A percentile compares a stretch with the other conserved stretches of the same genome.
Conservation (phyloP, 2,797 vertebrate genomes). For the Sorex maritimensis region DNA sequence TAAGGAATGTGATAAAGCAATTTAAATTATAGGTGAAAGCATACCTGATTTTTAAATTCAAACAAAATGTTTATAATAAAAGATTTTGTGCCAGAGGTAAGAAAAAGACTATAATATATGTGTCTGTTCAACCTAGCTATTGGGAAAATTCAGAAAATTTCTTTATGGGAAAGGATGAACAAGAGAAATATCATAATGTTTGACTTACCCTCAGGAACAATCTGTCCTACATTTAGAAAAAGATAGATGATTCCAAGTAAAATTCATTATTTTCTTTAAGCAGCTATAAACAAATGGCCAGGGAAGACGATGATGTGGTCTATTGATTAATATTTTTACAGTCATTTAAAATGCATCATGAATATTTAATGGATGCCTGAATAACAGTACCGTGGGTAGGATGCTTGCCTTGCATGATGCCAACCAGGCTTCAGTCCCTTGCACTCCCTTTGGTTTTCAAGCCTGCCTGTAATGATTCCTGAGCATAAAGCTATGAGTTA, state of each 20-base stretch:
- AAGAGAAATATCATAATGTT: neutral
- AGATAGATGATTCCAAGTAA: neutral
- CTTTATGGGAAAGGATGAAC: neutral
- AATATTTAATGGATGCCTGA: neutral
- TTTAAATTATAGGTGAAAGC: conserved; percentile 62
- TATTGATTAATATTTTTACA: neutral
- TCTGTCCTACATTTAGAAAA: conserved; percentile 6
- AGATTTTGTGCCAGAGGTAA: conserved; percentile 14
- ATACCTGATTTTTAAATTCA: conserved; percentile 17
- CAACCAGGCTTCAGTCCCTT: no score
- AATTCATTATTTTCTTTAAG: conserved; percentile 42
- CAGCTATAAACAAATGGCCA: neutral
- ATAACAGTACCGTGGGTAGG: no score
- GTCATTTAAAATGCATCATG: neutral
- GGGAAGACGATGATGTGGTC: neutral
- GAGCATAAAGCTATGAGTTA: no score
- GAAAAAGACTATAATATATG: neutral
- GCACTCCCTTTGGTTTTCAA: no score
- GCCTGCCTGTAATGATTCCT: no score
- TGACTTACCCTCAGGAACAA: conserved; percentile 23
- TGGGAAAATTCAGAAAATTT: conserved; percentile 8
- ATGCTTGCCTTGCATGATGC: no score
- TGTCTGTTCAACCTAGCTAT: neutral
- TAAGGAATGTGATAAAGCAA: neutral
- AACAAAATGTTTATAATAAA: conserved; percentile 33